Evolutionary conservation across 2,113 vertebrate species (phyloP).

Genomic region (Nibea albiflora): DNA sequence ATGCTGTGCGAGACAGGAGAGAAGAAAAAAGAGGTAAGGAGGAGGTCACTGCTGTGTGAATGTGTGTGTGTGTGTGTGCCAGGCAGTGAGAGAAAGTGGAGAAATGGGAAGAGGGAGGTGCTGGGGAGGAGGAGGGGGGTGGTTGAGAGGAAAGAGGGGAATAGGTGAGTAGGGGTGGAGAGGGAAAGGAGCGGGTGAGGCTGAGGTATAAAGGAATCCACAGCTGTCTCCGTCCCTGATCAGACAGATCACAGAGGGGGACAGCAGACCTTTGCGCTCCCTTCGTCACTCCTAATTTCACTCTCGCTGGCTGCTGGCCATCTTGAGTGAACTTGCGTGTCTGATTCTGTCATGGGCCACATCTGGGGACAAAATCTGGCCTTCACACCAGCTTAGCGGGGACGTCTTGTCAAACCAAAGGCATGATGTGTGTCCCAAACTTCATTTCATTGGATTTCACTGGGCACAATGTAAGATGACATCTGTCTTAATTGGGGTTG

Average conservation of each 20-base stretch:
- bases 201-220: slow-evolving; percentile 8
- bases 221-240: slow-evolving; percentile 32
- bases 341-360: slow-evolving; percentile 32
- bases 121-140: not conserved
- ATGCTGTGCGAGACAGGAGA: slow-evolving; percentile 62
- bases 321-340: slow-evolving; percentile 10
- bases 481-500: slow-evolving; percentile 54
- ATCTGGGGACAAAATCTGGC: slow-evolving; percentile 39
- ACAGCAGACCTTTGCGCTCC: slow-evolving; percentile 27
- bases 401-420: slow-evolving; percentile 36
- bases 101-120: not conserved
- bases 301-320: slow-evolving; percentile 24
- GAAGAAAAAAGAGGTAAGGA: slow-evolving; percentile 48
- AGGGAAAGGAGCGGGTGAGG: not conserved
- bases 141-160: not conserved
- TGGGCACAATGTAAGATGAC: slow-evolving; percentile 9
- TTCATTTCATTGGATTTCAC: slow-evolving; percentile 35
- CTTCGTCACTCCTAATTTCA: slow-evolving; percentile 30
- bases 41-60: slow-evolving; percentile 37
- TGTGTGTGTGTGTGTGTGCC: slow-evolving; percentile 21
- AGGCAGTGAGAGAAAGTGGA: not conserved
- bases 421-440: slow-evolving; percentile 33
- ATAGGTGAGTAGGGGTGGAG: not conserved
- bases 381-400: slow-evolving; percentile 17
- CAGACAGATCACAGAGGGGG: slow-evolving; percentile 38